Evolutionary conservation across 2,113 vertebrate species (phyloP).

Genomic region (Paedocypris sp.): DNA sequence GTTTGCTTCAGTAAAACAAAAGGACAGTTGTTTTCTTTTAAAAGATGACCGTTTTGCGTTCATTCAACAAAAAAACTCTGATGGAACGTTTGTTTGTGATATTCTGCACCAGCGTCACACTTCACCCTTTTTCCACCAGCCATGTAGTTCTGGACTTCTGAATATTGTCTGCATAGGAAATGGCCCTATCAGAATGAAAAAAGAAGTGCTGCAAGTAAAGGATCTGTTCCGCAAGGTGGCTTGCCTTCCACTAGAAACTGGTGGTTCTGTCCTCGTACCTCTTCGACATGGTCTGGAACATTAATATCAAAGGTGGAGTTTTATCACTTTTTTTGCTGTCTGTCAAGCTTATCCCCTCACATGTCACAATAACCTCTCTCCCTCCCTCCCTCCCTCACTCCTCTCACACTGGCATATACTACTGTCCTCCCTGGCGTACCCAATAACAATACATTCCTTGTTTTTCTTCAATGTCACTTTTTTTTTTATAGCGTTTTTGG

Average conservation of each 20-base stretch:
- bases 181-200: neutral
- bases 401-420: too few species aligned
- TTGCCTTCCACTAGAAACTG: neutral
- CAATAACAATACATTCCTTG: too few species aligned
- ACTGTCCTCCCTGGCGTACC: too few species aligned
- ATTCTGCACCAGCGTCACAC: neutral
- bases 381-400: neutral
- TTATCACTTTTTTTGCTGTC: neutral
- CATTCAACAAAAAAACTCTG: conserved; percentile 4
- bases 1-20: conserved; percentile 23
- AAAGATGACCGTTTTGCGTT: conserved; percentile 14
- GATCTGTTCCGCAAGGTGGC: conserved; percentile 1
- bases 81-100: neutral
- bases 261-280: conserved; percentile 6
- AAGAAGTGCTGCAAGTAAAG: neutral
- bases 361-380: neutral
- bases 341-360: too few species aligned
- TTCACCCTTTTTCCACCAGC: neutral
- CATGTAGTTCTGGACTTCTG: neutral
- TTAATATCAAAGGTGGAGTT: neutral
- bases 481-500: too few species aligned
- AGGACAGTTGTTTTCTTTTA: conserved; percentile 14
- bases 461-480: too few species aligned
- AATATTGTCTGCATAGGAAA: neutral
- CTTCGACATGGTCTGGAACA: neutral